phyloP scores from a whole-genome alignment of 2,888 invertebrate genomes.

The Steinernema carpocapsae region DNA sequence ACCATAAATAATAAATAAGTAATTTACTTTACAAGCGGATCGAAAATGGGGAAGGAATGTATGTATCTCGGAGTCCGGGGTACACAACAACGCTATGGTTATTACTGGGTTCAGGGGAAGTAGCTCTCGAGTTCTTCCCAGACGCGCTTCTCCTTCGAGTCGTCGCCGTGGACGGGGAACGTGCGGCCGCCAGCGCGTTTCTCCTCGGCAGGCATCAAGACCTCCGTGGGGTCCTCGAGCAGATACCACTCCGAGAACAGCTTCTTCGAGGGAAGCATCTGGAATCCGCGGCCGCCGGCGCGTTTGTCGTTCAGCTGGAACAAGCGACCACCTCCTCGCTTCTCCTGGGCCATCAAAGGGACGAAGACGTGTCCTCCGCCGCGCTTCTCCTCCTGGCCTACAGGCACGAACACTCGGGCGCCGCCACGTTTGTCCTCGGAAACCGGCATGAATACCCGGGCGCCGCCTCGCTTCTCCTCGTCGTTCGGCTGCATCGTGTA shows the following conservation, averaged over 20 bases:
- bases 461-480: constrained; percentile 20
- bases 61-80: not conserved
- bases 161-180: constrained; percentile 22
- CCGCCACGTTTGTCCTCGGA: not conserved
- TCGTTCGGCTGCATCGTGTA: too few species aligned
- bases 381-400: constrained; percentile 4
- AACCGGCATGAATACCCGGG: not conserved
- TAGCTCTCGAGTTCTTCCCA: constrained; percentile 16
- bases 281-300: constrained; percentile 22
- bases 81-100: not conserved
- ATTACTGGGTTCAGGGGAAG: constrained; percentile 9
- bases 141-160: constrained; percentile 29
- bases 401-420: not conserved
- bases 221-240: not conserved
- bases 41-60: not conserved
- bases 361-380: constrained; percentile 8
- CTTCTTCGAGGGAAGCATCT: constrained; percentile 24
- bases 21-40: constrained; percentile 9
- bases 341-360: not conserved
- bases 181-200: constrained; percentile 20
- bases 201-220: not conserved
- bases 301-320: constrained; percentile 11
- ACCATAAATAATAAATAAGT: constrained; percentile 22
- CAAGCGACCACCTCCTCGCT: constrained; percentile 3
- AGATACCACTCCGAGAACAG: constrained; percentile 21